A percentile compares a stretch with the other conserved stretches of the same genome.
These are phyloP conservation scores for Tuberolachnus salignus DNA, from an alignment of 2,888 invertebrate genomes.

Conservation along the genomic window DNA sequence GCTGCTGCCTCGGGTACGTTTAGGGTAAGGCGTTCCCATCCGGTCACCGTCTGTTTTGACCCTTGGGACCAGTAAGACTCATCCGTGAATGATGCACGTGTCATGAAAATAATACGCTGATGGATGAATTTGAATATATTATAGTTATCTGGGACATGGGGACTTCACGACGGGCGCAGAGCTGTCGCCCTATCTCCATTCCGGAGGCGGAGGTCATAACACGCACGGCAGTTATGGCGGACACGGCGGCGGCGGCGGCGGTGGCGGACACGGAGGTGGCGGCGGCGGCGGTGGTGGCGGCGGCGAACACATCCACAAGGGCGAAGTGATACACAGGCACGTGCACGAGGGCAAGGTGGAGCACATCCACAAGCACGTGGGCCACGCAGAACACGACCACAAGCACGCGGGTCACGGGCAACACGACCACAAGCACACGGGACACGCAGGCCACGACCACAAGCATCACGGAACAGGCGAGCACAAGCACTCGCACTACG, in stretches of 20 bases:
- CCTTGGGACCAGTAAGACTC: conserved; percentile 11
- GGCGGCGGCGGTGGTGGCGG: conserved; percentile 57
- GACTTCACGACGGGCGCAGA: conserved; percentile 52
- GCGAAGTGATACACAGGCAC: conserved; percentile 59
- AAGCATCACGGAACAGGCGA: conserved; percentile 60
- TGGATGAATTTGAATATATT: no score
- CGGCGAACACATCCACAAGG: conserved; percentile 60
- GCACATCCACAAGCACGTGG: conserved; percentile 60
- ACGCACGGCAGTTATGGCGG: conserved; percentile 42
- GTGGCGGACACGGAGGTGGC: conserved; percentile 54
- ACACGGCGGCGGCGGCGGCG: conserved; percentile 42
- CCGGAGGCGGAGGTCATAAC: conserved; percentile 43
- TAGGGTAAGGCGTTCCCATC: no score
- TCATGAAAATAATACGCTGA: no score
- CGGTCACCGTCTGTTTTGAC: no score
- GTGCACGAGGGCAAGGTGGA: conserved; percentile 59
- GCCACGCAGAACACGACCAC: conserved; percentile 60
- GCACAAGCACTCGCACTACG: conserved; percentile 63
- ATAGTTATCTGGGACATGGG: conserved; percentile 49
- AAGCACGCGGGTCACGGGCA: conserved; percentile 60
- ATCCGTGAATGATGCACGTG: no score
- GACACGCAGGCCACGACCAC: conserved; percentile 60
- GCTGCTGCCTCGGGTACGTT: no score
- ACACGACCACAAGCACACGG: conserved; percentile 60
- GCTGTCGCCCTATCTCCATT: conserved; percentile 42